Percentiles rank a stretch among this genome's conserved stretches.
These are phyloP conservation scores for Podarcis siculus DNA, from an alignment of 2,797 vertebrate genomes.

Conservation along the genomic window DNA sequence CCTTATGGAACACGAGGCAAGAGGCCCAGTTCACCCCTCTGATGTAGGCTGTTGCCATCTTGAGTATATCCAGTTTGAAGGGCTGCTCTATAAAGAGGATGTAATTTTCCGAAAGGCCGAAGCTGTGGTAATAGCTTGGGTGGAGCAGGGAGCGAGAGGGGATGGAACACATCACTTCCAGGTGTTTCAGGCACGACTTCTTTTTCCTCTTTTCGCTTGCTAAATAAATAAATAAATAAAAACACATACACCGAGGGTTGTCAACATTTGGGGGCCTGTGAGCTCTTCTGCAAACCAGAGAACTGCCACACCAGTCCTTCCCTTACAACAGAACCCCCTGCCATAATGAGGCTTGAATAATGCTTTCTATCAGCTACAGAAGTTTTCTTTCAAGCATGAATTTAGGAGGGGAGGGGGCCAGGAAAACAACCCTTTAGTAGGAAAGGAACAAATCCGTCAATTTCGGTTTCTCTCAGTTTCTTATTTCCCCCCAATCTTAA, in stretches of 20 bases:
- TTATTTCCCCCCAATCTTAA: no score
- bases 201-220: constrained; percentile 65
- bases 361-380: no score
- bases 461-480: no score
- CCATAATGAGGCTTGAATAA: no score
- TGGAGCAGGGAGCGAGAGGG: constrained; percentile 83
- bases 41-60: constrained; percentile 89
- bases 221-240: constrained; percentile 23
- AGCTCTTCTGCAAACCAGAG: no score
- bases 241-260: background rate
- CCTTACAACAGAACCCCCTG: no score
- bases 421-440: no score
- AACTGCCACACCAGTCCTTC: no score
- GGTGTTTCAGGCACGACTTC: constrained; percentile 75
- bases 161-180: constrained; percentile 85
- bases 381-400: no score
- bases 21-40: constrained; percentile 88
- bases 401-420: no score
- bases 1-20: constrained; percentile 85
- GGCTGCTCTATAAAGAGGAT: constrained; percentile 93
- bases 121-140: constrained; percentile 96
- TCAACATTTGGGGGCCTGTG: no score
- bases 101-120: constrained; percentile 91
- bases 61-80: constrained; percentile 87
- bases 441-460: no score